Evolutionary conservation across 2,797 vertebrate genomes (phyloP).

Genomic region (Anabas testudineus): DNA sequence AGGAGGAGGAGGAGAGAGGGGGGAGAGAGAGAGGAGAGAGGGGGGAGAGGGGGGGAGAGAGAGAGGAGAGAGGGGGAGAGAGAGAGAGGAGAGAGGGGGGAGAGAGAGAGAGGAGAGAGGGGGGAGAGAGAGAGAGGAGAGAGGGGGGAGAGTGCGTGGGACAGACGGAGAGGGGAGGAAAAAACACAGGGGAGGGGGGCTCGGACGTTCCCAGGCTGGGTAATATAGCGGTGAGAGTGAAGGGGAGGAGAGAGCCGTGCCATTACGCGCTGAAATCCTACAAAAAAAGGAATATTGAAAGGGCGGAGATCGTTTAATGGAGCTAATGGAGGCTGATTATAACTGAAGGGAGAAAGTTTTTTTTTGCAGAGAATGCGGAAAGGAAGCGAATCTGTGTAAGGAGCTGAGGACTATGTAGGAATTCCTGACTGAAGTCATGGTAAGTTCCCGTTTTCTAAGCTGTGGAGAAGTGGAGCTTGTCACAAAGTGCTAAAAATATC

Average conservation of each 20-base stretch:
- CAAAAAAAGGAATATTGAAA: not conserved
- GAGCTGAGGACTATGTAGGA: constrained; percentile 77
- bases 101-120: constrained; percentile 52
- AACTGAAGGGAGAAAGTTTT: constrained; percentile 24
- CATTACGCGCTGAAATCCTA: not conserved
- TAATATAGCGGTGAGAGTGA: constrained; percentile 48
- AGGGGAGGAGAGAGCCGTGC: constrained; percentile 29
- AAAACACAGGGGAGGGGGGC: constrained; percentile 29
- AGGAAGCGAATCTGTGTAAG: constrained; percentile 65
- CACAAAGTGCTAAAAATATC: not conserved
- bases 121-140: constrained; percentile 22
- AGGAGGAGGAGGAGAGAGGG: constrained; percentile 24
- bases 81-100: no score
- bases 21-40: constrained; percentile 55
- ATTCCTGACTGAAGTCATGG: constrained; percentile 81
- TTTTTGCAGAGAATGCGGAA: constrained; percentile 58
- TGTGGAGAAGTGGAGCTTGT: not conserved
- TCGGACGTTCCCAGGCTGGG: constrained; percentile 72
- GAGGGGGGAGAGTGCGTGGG: constrained; percentile 57
- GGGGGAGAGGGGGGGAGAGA: constrained; percentile 33
- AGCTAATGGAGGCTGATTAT: constrained; percentile 4
- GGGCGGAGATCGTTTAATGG: not conserved
- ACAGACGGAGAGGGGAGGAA: constrained; percentile 46
- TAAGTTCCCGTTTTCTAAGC: constrained; percentile 64
- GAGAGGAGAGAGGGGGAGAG: no score